Base-by-base conservation (phyloP, 2,888 invertebrate species). In the Arrhopalites spinosus region DNA sequence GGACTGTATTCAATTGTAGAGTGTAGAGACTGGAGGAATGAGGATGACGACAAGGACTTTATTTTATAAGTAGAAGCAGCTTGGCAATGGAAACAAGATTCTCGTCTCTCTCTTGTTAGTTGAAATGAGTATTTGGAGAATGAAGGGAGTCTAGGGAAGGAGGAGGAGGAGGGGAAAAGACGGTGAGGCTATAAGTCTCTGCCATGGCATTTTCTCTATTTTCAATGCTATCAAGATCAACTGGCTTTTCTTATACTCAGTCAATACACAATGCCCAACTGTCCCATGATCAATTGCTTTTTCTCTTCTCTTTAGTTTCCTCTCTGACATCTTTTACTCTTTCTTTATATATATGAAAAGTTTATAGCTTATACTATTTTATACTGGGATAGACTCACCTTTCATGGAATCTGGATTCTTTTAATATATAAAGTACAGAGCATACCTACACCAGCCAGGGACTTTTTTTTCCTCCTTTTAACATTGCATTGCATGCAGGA, bases 221-320 rank as follows among this genome's bases (percentile, higher is more conserved):
- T 50, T 27, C 69, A 69, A 53, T 53, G 69, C 69, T 69, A 69
- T 69, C 53, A 69, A 69, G 69, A 69, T 69, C 69, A 47, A 69
- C 69, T 69, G 50, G 47, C 69, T 69, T 69, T 27, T 29, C 30
- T 45, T 69, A 53, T 23, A 53, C 53, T 69, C 69, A 69, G 69
- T 69, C 69, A 69, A 69, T 69, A 45, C 69, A 69, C 53, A 69
- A 67, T 45, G 67, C 64, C 64, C 64, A 64, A 64, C 64, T 64
- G 64, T 64, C 64, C 45, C 53, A 53, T 69, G 69, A 69, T 69
- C 69, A 69, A 69, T 69, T 69, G 69, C 69, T 53, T 69, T 30
- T 30, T 29, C 50, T 30, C n/a, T n/a, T n/a, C n/a, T 50, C 29
- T 53, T 53, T 68, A 68, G 47, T 53, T 53, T 53, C 69, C 45